Percentiles rank a stretch among this genome's conserved stretches.
Evolutionary conservation across 1,140 invertebrate species (phyloP).

Genomic region (Sminthurides bifidus): DNA sequence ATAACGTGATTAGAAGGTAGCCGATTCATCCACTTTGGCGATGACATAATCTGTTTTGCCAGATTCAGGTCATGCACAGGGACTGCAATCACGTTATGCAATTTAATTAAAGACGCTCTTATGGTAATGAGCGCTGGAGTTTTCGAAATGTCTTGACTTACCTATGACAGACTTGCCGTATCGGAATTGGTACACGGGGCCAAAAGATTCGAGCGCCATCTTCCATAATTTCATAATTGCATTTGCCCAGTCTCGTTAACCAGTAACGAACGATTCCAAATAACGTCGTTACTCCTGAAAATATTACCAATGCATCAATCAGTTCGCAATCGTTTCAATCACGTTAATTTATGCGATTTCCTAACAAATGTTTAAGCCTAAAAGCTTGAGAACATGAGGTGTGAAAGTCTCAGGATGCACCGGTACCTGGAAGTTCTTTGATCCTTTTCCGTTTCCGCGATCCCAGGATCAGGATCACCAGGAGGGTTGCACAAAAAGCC

Average conservation of each 20-base stretch:
- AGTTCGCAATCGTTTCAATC: no score
- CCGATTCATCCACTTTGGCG: conserved; percentile 12
- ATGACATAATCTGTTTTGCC: conserved; percentile 15
- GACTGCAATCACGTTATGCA: conserved; percentile 4
- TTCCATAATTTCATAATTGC: background rate
- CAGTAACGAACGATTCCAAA: no score
- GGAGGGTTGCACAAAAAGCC: no score
- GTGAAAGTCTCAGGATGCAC: no score
- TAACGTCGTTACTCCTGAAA: no score
- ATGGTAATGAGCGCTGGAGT: background rate
- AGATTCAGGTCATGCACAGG: conserved; percentile 15
- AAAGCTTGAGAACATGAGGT: no score
- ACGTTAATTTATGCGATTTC: no score
- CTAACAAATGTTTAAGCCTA: no score
- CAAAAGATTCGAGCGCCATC: background rate
- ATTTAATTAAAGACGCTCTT: background rate
- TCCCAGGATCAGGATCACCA: no score
- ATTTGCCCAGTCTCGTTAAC: background rate
- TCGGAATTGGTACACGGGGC: background rate
- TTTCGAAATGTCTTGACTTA: background rate
- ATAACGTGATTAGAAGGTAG: background rate
- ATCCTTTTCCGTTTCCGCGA: no score
- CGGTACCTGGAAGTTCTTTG: no score
- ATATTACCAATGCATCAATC: no score
- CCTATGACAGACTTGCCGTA: background rate